phyloP scores from a whole-genome alignment of 2,888 invertebrate species.

The Boloria selene region DNA sequence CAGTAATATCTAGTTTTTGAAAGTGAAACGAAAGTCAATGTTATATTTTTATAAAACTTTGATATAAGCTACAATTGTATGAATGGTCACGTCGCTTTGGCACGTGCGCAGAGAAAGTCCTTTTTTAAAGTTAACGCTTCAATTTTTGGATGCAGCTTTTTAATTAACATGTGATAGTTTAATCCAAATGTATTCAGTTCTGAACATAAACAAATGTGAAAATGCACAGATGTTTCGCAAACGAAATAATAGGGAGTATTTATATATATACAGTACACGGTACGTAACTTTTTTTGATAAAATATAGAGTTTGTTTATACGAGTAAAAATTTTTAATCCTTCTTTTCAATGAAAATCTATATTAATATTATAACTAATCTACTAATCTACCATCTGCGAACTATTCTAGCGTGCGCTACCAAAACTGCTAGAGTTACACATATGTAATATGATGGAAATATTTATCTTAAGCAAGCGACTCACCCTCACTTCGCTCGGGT shows the following conservation, averaged over 20 bases:
- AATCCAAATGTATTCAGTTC: conserved; percentile 15
- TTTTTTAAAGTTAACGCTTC: conserved; percentile 27
- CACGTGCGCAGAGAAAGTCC: conserved; percentile 59
- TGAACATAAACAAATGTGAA: not conserved
- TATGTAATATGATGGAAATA: too few relatives aligned
- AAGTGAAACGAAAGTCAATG: conserved; percentile 64
- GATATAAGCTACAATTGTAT: conserved; percentile 49
- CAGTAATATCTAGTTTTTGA: conserved; percentile 49
- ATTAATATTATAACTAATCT: too few relatives aligned
- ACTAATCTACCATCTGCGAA: too few relatives aligned
- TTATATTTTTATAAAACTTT: conserved; percentile 28
- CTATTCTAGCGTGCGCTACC: too few relatives aligned
- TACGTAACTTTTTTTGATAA: conserved; percentile 46
- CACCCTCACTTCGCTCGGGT: too few relatives aligned
- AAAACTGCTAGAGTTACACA: too few relatives aligned
- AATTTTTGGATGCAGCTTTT: conserved; percentile 22
- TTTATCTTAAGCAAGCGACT: too few relatives aligned
- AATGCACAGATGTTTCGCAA: conserved; percentile 14
- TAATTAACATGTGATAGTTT: conserved; percentile 22
- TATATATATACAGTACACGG: too few relatives aligned
- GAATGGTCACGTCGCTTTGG: conserved; percentile 48
- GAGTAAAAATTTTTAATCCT: too few relatives aligned
- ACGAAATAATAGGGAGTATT: conserved; percentile 2
- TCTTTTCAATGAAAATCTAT: too few relatives aligned
- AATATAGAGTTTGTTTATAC: not conserved